Base-by-base conservation (phyloP, 2,888 invertebrate genomes). In the Andrena chrysosceles region DNA sequence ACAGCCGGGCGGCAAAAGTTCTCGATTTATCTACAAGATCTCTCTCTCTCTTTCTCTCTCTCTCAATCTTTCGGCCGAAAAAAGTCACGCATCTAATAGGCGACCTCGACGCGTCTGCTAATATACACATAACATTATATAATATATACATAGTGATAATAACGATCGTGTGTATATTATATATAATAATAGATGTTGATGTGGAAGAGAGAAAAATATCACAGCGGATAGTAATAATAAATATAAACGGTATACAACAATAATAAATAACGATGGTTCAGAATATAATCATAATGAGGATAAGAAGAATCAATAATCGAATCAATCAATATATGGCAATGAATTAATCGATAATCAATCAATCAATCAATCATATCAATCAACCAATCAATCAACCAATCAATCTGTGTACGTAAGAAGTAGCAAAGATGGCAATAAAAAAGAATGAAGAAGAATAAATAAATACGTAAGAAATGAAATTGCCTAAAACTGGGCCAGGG, bases 401-500 rank as follows among this genome's bases (percentile, higher is more conserved):
- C 84, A 59, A 63, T 81, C 86, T 82, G 87, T 88, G 89, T 89
- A 89, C 85, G 88, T 88, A 88, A 90, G 84, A 89, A 79, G 83
- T 87, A 89, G 88, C 84, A 89, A 83, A 89, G 77, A 83, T 81
- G 83, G 84, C 85, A 78, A 84, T 90, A 91, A 91, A 92, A 73
- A 91, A 90, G 90, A 90, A 88, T 88, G 88, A 84, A 93, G 91
- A 88, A 92, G 89, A 72, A 81, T 67, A 93, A 93, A 92, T 93
- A 92, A 93, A 93, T 93, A 93, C 91, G 92, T 93, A 93, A 93
- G 85, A 93, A 93, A 93, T 93, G 93, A 94, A 94, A 94, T 94
- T 94, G 94, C 94, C 94, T 94, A 94, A 94, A 94, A 92, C 93
- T 94, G 87, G 94, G 94, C 94, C 94, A 94, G 85, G 94, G 94